These are phyloP conservation scores for Heliconius hermathena DNA, from an alignment of 1,140 invertebrate species.

Conservation along the genomic window DNA sequence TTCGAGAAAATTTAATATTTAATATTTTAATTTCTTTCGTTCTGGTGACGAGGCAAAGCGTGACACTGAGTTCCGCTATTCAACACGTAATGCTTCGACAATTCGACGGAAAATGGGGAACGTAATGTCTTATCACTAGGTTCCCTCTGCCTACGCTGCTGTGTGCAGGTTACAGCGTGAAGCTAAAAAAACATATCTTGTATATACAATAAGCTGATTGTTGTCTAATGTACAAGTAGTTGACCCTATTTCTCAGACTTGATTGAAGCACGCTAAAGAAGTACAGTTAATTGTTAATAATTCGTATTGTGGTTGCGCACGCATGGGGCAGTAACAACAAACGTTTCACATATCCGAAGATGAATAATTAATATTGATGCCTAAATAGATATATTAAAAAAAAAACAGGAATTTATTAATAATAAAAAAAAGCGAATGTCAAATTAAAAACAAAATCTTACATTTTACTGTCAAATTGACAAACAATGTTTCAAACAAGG, in stretches of 20 bases:
- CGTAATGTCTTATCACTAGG: too few relatives aligned
- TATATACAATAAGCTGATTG: not conserved
- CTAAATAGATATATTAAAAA: not conserved
- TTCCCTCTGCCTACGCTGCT: too few relatives aligned
- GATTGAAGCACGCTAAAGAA: slow-evolving; percentile 72
- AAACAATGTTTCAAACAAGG: not conserved
- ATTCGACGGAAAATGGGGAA: too few relatives aligned
- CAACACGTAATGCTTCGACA: too few relatives aligned
- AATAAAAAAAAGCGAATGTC: too few relatives aligned
- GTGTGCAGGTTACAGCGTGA: too few relatives aligned
- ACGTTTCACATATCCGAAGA: not conserved
- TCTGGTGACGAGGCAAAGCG: too few relatives aligned
- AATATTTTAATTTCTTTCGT: too few relatives aligned
- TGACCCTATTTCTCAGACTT: slow-evolving; percentile 71
- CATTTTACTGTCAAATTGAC: not conserved
- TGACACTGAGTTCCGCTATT: too few relatives aligned
- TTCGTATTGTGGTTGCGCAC: slow-evolving; percentile 66
- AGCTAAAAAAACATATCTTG: too few relatives aligned
- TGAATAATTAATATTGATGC: not conserved
- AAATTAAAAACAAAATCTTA: too few relatives aligned
- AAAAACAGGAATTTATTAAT: not conserved
- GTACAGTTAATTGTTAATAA: slow-evolving; percentile 76
- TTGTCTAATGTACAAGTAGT: slow-evolving; percentile 39
- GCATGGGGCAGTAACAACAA: slow-evolving; percentile 25
- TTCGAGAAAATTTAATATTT: too few relatives aligned